Base-by-base conservation (phyloP, 2,888 invertebrate genomes). In the Meta bourneti region DNA sequence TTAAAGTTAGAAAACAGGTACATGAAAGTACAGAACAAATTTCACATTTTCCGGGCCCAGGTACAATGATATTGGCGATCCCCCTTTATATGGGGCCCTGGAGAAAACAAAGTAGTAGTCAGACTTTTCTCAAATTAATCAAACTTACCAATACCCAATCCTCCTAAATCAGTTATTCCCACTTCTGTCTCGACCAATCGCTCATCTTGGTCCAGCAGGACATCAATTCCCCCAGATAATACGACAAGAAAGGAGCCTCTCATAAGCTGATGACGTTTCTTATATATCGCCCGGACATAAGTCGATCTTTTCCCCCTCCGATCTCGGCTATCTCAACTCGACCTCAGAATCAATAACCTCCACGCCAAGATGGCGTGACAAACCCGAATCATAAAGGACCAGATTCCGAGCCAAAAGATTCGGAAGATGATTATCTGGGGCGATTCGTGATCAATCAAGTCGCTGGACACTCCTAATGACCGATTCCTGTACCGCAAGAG, bases 371-470 rank as follows among this genome's bases (percentile, higher is more conserved):
- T 79, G 34, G 79, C 79, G 79, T 79, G 79, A 79, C 79, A 79
- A 79, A 69, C 52, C 79, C n/a, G 79, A 79, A 79, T 79, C 61
- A 6, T 61, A 13, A 34, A 34, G 34, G 77, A 51, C 19, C 51
- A 79, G 79, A 79, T 11, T 20, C 79, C 34, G 34, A 61, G 48
- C 20, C 79, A 79, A 79, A 61, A 79, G 77, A 77, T 77, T 77
- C 52, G 7, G 51, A 77, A 51, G 7, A 13, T 20, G 79, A 79
- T 79, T 79, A 61, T 79, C 13, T 34, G 61, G 61, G 20, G 61
- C 34, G 9, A 34, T 16, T 9, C 34, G 79, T 79, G 61, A 79
- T 79, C 52, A 72, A 54, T 54, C 71, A 72, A 34, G 72, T 52
- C 6, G 83, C 74, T 13, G 20, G 72, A 51, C 51, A 52, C 54